Conservation (phyloP, 2,888 invertebrate genomes). For the Drosophila suboccidentalis region DNA sequence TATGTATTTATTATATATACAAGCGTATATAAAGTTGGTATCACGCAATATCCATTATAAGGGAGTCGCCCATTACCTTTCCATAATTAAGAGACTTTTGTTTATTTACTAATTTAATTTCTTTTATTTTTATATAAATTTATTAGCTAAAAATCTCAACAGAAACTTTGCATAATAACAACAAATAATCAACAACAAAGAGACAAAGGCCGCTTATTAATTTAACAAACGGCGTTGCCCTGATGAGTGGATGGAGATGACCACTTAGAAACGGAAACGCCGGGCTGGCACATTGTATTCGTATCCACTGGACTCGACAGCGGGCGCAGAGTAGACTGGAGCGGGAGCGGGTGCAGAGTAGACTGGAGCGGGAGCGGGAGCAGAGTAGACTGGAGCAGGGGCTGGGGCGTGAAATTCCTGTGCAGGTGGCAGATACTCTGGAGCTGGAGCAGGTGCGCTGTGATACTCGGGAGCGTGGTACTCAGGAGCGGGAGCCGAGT, state of each 20-base stretch:
- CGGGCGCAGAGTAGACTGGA: conserved; percentile 29
- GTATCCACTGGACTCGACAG: conserved; percentile 52
- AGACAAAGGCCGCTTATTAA: conserved; percentile 61
- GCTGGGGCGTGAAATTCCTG: conserved; percentile 39
- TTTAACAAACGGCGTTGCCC: conserved; percentile 64
- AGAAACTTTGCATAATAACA: conserved; percentile 77
- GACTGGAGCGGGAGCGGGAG: conserved; percentile 32
- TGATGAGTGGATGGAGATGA: conserved; percentile 23
- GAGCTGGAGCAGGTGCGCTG: conserved; percentile 43
- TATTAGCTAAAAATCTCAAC: conserved; percentile 75
- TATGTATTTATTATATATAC: not conserved
- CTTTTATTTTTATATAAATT: conserved; percentile 50
- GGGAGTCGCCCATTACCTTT: not conserved
- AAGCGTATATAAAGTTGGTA: conserved; percentile 1
- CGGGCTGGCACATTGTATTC: conserved; percentile 74
- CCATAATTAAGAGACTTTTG: conserved; percentile 27
- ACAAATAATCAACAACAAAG: conserved; percentile 75
- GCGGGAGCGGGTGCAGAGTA: conserved; percentile 40
- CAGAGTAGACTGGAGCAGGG: conserved; percentile 41
- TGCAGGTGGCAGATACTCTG: conserved; percentile 47
- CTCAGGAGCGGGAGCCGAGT: conserved; percentile 37
- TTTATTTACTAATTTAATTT: conserved; percentile 44
- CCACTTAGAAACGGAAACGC: conserved; percentile 74
- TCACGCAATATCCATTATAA: conserved; percentile 20
- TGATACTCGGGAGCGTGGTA: conserved; percentile 26